A percentile compares a stretch with the other conserved stretches of the same genome.
These are phyloP conservation scores for Holotrichia oblita DNA, from an alignment of 1,140 invertebrate species.

Conservation along the genomic window DNA sequence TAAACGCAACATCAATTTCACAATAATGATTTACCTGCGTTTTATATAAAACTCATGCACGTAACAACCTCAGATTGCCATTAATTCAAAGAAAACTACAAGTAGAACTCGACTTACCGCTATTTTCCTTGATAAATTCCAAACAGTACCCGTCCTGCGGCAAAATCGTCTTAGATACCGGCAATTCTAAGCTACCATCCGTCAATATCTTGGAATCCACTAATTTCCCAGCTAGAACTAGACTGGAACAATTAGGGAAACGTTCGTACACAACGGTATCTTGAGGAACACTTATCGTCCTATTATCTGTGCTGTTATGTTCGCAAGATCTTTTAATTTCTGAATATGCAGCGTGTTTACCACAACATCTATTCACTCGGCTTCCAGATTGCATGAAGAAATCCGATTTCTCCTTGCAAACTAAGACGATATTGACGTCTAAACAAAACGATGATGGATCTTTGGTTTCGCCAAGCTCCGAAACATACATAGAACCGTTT, in stretches of 20 bases:
- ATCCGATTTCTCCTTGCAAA: slow-evolving; percentile 45
- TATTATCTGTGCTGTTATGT: slow-evolving; percentile 54
- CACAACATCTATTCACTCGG: slow-evolving; percentile 67
- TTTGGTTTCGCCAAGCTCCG: slow-evolving; percentile 42
- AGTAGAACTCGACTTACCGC: slow-evolving; percentile 51
- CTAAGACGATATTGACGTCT: slow-evolving; percentile 44
- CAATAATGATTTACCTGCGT: too few relatives aligned
- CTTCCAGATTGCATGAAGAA: slow-evolving; percentile 40
- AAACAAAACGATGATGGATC: slow-evolving; percentile 45
- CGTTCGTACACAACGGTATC: slow-evolving; percentile 58
- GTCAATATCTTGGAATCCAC: slow-evolving; percentile 61
- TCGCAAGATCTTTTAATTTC: slow-evolving; percentile 61
- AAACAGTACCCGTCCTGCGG: slow-evolving; percentile 68
- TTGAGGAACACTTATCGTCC: slow-evolving; percentile 60
- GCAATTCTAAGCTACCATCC: slow-evolving; percentile 61
- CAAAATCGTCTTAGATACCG: slow-evolving; percentile 57
- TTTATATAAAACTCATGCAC: too few relatives aligned
- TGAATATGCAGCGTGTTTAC: slow-evolving; percentile 66
- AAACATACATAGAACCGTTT: slow-evolving; percentile 47
- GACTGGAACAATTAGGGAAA: slow-evolving; percentile 64
- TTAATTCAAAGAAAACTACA: too few relatives aligned
- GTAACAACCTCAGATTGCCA: too few relatives aligned
- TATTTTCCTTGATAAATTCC: slow-evolving; percentile 64
- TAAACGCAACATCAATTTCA: too few relatives aligned
- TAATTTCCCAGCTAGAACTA: slow-evolving; percentile 56